phyloP scores from a whole-genome alignment of 37 sponge, comb jelly and placozoan species.

The Mnemiopsis leidyi region DNA sequence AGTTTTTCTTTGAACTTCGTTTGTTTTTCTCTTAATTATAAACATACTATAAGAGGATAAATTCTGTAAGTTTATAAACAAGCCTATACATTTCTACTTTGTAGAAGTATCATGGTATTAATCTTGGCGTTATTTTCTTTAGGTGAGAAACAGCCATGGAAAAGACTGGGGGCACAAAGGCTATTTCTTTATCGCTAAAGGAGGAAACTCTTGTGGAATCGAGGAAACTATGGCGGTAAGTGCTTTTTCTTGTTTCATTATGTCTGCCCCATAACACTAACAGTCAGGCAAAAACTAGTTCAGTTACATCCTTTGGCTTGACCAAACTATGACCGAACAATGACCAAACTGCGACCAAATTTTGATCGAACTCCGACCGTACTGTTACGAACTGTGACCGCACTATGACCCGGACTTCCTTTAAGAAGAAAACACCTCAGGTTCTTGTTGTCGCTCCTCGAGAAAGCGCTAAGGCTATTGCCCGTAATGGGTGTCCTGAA shows the following conservation, averaged over 20 bases:
- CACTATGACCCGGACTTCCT: no score
- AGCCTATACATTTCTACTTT: no score
- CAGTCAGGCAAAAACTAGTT: not conserved
- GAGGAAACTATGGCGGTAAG: constrained; percentile 9
- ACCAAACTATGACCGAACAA: no score
- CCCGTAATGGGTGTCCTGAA: not conserved
- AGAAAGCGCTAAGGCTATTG: not conserved
- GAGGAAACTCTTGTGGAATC: constrained; percentile 27
- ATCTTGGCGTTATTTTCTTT: not conserved
- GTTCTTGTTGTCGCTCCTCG: not conserved
- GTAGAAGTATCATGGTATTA: no score
- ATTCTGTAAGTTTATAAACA: not conserved
- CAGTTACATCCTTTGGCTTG: no score
- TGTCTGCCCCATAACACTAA: no score
- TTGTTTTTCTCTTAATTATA: no score
- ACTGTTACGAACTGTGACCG: no score
- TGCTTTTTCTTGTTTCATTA: not conserved
- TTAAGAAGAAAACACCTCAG: no score
- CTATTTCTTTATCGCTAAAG: not conserved
- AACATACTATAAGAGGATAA: not conserved
- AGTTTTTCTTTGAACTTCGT: no score
- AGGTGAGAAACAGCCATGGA: constrained; percentile 4
- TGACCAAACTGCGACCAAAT: no score
- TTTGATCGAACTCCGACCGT: no score
- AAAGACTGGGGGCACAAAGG: not conserved